Percentiles rank a stretch among this genome's conserved stretches.
Evolutionary conservation across 2,888 invertebrate genomes (phyloP).

Genomic region (Caenorhabditis imperialis): DNA sequence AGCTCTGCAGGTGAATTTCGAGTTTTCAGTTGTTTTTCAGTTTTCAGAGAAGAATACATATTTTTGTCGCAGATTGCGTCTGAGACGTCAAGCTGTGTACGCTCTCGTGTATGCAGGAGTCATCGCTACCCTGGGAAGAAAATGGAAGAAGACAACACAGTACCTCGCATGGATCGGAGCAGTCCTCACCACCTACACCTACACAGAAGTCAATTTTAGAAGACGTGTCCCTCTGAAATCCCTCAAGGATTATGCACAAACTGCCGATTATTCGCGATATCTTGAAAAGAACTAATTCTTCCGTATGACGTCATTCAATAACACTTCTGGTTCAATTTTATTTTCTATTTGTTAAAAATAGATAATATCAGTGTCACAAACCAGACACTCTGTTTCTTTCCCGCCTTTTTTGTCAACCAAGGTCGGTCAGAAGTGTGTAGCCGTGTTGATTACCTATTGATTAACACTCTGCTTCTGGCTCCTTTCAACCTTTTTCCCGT

Average conservation of each 20-base stretch:
- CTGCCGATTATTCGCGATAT: slow-evolving; percentile 19
- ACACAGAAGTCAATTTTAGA: slow-evolving; percentile 54
- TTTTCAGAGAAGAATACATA: neutral
- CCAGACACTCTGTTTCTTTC: slow-evolving; percentile 33
- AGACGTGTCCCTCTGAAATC: slow-evolving; percentile 65
- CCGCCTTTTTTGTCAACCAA: slow-evolving; percentile 26
- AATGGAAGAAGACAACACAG: slow-evolving; percentile 39
- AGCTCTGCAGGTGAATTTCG: slow-evolving; percentile 51
- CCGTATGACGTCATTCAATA: slow-evolving; percentile 21
- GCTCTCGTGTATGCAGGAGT: slow-evolving; percentile 34
- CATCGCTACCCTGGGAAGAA: slow-evolving; percentile 44
- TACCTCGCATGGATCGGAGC: slow-evolving; percentile 39
- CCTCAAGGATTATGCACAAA: slow-evolving; percentile 68
- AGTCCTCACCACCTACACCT: slow-evolving; percentile 29
- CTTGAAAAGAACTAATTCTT: slow-evolving; percentile 14
- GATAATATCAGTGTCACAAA: slow-evolving; percentile 36
- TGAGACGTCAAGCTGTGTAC: slow-evolving; percentile 17
- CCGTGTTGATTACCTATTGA: slow-evolving; percentile 16
- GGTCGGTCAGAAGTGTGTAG: slow-evolving; percentile 29
- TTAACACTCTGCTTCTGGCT: too few species aligned
- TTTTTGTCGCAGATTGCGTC: slow-evolving; percentile 37
- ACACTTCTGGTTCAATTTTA: slow-evolving; percentile 22
- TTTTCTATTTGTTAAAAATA: slow-evolving; percentile 22
- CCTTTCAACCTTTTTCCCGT: too few species aligned
- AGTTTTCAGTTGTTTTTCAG: neutral